Percentiles rank a stretch among this genome's conserved stretches.
These are phyloP conservation scores for Emberiza fucata DNA, from an alignment of 2,113 vertebrate genomes.

Conservation along the genomic window DNA sequence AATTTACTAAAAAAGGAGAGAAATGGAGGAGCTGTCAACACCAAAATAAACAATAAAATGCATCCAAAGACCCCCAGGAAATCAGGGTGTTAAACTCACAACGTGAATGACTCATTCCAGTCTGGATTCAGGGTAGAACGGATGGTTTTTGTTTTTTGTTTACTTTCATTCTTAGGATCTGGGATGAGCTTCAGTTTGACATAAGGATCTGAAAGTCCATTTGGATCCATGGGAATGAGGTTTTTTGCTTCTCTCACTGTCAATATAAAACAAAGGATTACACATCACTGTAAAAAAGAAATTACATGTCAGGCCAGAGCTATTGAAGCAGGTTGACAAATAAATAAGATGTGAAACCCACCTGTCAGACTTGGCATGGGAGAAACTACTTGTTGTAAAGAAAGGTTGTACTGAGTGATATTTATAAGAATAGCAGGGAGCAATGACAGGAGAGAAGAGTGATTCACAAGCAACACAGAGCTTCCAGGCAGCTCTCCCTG, in stretches of 20 bases:
- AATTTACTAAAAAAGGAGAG: conserved; percentile 79
- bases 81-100: conserved; percentile 77
- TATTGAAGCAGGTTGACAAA: neutral
- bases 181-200: conserved; percentile 97
- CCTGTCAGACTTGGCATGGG: neutral
- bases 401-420: neutral
- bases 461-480: neutral
- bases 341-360: neutral
- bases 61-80: neutral
- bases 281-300: neutral
- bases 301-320: neutral
- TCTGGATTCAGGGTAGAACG: conserved; percentile 92
- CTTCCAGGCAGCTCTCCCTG: conserved; percentile 16
- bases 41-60: neutral
- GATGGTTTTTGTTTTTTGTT: conserved; percentile 96
- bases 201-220: conserved; percentile 93
- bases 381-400: neutral
- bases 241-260: conserved; percentile 93
- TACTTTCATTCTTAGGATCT: conserved; percentile 95
- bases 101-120: conserved; percentile 93
- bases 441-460: neutral
- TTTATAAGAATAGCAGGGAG: neutral
- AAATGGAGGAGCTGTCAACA: neutral
- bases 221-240: conserved; percentile 97
- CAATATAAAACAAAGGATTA: neutral